Evolutionary conservation across 2,113 vertebrate genomes (phyloP).

Genomic region (Melozone crissalis): DNA sequence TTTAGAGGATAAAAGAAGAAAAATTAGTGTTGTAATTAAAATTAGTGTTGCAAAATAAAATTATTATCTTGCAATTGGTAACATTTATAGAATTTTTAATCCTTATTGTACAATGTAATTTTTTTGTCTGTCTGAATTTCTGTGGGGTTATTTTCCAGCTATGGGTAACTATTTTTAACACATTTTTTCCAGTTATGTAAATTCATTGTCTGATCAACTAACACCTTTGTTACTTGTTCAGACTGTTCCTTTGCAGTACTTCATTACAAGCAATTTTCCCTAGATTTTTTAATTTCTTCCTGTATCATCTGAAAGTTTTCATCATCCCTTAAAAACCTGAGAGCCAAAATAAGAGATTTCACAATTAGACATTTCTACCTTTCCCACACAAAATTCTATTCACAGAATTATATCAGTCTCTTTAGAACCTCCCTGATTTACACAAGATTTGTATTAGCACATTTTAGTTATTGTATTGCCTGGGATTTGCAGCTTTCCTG

Average conservation of each 20-base stretch:
- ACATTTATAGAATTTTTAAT: not conserved
- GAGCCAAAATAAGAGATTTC: not conserved
- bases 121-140: not conserved
- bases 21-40: not conserved
- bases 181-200: not conserved
- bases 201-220: not conserved
- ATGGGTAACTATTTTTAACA: not conserved
- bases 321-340: not conserved
- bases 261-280: not conserved
- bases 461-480: not conserved
- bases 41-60: not conserved
- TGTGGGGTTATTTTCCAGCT: not conserved
- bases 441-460: not conserved
- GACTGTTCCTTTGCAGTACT: not conserved
- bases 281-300: not conserved
- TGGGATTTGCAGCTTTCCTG: not conserved
- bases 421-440: not conserved
- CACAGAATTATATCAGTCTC: not conserved
- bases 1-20: not conserved
- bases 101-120: not conserved
- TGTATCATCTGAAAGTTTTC: not conserved
- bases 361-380: not conserved
- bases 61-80: not conserved
- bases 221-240: not conserved
- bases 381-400: not conserved